Base-by-base conservation (phyloP, 2,797 vertebrate species). In the Sebastes iracundus region DNA sequence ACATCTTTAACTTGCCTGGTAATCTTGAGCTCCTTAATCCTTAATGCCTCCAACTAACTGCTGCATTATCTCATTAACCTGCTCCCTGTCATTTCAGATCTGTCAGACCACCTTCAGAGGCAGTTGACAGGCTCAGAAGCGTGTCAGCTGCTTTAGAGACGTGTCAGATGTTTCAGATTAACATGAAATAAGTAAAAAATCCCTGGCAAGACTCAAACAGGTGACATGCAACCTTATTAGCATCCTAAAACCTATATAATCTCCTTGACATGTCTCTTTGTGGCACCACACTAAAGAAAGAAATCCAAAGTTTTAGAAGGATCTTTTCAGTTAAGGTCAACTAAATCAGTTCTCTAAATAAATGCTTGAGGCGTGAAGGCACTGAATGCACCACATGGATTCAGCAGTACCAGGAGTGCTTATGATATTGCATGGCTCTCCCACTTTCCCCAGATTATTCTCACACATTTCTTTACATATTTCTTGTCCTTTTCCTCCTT, bases 41-140 rank as follows among this genome's bases (percentile, higher is more conserved):
- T 46, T 75, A 66, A 83, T 66, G 42, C 73, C 32, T 64, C 23
- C n/a, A 66, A 62, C 68, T 55, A 59, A 53, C 33, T 18, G 9
- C 49, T 67, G 67, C 67, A 20, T 69, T 33, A 77, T 73, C 77
- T 61, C 55, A 62, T 70, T 74, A 86, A 80, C 53, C 71, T 53
- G n/a, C 68, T 79, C 38, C 38, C 22, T 63, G 83, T 85, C 80
- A 59, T 33, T 67, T 58, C 67, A 62, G 7, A 42, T 69, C 59
- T 49, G 28, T 81, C 75, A 66, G 62, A 61, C 33, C 55, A 23
- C 72, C 61, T 53, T 53, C 35, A 66, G 46, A 65, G 23, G 30
- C 16, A 28, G 4, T 13, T 8, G 58, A 52, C 27, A 6, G 25
- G 27, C n/a, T 72, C 35, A 58, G 65, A 30, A 22, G 65, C 10